phyloP scores from a whole-genome alignment of 2,797 vertebrate genomes.

The Avahi laniger region DNA sequence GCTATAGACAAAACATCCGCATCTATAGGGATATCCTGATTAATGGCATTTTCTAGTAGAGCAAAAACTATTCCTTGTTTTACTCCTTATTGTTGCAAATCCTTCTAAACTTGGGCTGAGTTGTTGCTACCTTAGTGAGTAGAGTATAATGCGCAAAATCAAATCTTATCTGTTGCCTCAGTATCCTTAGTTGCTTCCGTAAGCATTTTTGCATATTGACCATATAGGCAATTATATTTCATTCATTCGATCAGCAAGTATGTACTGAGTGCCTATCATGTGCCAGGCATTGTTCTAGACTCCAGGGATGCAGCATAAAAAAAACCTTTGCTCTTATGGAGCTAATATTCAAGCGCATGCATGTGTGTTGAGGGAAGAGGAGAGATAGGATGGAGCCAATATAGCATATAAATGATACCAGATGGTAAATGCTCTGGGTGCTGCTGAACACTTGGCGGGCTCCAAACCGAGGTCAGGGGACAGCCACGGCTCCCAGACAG shows the following conservation, averaged over 20 bases:
- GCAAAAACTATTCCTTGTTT: slow-evolving; percentile 25
- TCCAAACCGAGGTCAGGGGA: not conserved
- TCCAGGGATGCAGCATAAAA: not conserved
- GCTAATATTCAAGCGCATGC: not conserved
- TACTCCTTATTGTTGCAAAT: not conserved
- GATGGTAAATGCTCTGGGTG: not conserved
- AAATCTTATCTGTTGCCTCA: not conserved
- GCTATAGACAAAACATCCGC: slow-evolving; percentile 47
- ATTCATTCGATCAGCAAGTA: not conserved
- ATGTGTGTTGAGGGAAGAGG: not conserved
- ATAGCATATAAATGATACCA: not conserved
- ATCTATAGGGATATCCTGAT: not conserved
- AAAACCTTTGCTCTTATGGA: not conserved
- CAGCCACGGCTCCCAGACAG: not conserved
- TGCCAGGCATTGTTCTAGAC: not conserved
- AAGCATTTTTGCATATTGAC: not conserved
- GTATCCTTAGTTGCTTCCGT: not conserved
- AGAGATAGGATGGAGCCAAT: not conserved
- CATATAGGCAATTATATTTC: not conserved
- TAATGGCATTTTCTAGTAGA: slow-evolving; percentile 35
- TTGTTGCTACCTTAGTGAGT: not conserved
- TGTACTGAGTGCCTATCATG: not conserved
- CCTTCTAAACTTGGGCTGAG: not conserved
- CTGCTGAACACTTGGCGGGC: not conserved
- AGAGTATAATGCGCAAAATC: not conserved